Evolutionary conservation across 2,797 vertebrate species (phyloP), one percentile per base, ranked within the genome.

Genomic region (Cryptoprocta ferox): DNA sequence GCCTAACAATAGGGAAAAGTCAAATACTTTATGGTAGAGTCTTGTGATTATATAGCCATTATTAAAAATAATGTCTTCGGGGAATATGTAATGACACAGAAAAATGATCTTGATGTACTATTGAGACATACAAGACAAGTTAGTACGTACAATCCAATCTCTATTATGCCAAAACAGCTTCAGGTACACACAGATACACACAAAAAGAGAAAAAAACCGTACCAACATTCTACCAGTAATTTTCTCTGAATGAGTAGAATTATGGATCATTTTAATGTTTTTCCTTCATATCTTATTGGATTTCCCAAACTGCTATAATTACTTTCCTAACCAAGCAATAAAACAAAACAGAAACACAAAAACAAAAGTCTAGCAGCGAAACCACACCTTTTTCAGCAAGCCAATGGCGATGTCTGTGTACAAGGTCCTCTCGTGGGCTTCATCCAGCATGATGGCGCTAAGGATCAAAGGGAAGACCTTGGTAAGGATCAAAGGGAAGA

Each of bases 321-420:
- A 91, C 63, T 92, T 87, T 96, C n/a, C 16, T 82, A 91, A 82
- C 63, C 6, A 56, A 28, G 24, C 56, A 86, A 71, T 28, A 93
- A 91, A 42, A 70, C 28, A 56, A 80, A 12, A 66, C 84, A 68
- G 98, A 87, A 95, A 98, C 1, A 89, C 89, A 73, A 63, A 97
- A 91, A 12, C 32, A 68, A 95, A 1, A 30, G 45, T 78, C 66
- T 50, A 16, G 39, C 45, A 39, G 37, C 7, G 0, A 59, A 89
- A 26, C 30, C 83, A 12, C 78, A 99, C 99, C 99, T 99, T 99
- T 99, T 99, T 99, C 63, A 99, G 99, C 32, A 99, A 99, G 71
- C 99, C 99, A 84, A 99, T 99, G 92, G 99, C 99, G 97, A 99
- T 99, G 98, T 99, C 99, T 28, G 99, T 99, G 97, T 99, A 99